These are phyloP conservation scores for Cryptoblepharus egeriae DNA, from an alignment of 2,797 vertebrate genomes.

Conservation along the genomic window DNA sequence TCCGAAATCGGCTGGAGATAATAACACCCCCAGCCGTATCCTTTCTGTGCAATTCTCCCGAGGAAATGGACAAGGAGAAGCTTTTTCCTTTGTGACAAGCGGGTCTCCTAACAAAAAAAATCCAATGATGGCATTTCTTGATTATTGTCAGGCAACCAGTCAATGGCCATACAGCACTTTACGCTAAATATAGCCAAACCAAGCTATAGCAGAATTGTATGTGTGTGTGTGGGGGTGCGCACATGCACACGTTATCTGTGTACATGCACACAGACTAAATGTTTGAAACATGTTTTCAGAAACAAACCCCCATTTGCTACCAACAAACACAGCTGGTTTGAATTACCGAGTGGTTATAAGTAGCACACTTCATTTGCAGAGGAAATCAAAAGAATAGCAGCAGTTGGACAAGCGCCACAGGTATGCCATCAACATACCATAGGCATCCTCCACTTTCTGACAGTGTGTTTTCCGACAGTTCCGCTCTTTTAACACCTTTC, in stretches of 20 bases:
- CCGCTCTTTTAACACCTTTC: no score
- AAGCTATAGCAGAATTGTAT: background rate
- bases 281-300: slow-evolving; percentile 3
- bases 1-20: background rate
- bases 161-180: background rate
- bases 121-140: background rate
- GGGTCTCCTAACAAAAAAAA: background rate
- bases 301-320: slow-evolving; percentile 13
- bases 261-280: background rate
- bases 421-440: background rate
- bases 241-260: no score
- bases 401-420: background rate
- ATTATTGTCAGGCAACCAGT: background rate
- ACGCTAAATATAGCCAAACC: slow-evolving; percentile 23
- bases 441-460: no score
- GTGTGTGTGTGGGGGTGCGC: background rate
- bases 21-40: background rate
- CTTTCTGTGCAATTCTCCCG: background rate
- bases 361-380: background rate
- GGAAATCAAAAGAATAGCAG: background rate
- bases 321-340: background rate
- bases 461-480: no score
- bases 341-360: background rate
- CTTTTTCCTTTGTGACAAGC: slow-evolving; percentile 18
- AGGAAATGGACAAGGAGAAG: background rate